A percentile compares a stretch with the other conserved stretches of the same genome.
These are phyloP conservation scores for Lycia hirtaria DNA, from an alignment of 2,888 invertebrate species.

Conservation along the genomic window DNA sequence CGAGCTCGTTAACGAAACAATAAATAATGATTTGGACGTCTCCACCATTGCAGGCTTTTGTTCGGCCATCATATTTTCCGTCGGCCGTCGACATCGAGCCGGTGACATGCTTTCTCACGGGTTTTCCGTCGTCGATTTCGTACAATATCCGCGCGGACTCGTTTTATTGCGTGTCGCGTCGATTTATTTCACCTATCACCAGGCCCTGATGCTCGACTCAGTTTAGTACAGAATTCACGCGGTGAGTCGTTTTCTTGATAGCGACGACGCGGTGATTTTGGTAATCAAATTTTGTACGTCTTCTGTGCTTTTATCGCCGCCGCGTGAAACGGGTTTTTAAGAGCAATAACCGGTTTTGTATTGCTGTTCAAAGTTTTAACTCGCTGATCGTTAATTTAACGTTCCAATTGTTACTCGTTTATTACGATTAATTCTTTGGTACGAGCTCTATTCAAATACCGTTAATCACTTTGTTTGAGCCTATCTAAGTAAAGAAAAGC, in stretches of 20 bases:
- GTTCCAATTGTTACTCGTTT: constrained; percentile 9
- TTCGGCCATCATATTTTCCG: constrained; percentile 70
- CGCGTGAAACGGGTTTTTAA: constrained; percentile 18
- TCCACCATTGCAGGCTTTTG: constrained; percentile 68
- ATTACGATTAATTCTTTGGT: background rate
- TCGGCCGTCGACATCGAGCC: constrained; percentile 52
- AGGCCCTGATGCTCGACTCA: constrained; percentile 1
- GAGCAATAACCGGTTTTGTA: constrained; percentile 24
- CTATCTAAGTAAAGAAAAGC: constrained; percentile 3
- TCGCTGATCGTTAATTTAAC: constrained; percentile 16
- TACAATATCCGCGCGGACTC: constrained; percentile 52
- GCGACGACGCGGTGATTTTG: constrained; percentile 19
- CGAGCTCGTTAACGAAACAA: constrained; percentile 80
- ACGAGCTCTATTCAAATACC: constrained; percentile 10
- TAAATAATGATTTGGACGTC: constrained; percentile 80
- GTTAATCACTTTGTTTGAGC: constrained; percentile 9
- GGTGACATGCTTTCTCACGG: constrained; percentile 55
- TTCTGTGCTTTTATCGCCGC: constrained; percentile 12
- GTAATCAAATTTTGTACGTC: constrained; percentile 23
- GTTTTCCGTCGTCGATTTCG: constrained; percentile 55
- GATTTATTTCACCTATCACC: constrained; percentile 24
- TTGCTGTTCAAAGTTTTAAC: constrained; percentile 15
- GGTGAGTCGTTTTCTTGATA: constrained; percentile 15
- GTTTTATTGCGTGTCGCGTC: constrained; percentile 32
- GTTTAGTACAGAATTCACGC: constrained; percentile 24